Conservation (phyloP, 2,888 invertebrate genomes). For the Halictus ligatus region DNA sequence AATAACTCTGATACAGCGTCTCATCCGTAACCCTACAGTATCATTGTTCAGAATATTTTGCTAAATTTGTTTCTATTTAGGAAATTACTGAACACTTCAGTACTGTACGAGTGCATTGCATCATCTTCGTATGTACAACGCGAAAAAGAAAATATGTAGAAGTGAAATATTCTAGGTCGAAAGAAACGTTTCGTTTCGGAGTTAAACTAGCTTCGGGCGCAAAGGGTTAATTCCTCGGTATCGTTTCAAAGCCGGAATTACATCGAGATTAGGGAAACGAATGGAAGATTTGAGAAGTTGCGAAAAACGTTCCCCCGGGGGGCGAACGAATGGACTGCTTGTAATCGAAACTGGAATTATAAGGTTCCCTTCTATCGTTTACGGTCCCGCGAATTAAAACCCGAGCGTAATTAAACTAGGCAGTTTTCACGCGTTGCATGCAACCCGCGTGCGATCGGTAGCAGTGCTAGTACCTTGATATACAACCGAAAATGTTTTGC, state of each 20-base stretch:
- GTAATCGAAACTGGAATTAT: constrained; percentile 12
- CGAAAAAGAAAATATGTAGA: no score
- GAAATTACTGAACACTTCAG: no score
- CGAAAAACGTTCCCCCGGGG: neutral
- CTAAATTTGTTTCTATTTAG: no score
- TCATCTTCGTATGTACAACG: no score
- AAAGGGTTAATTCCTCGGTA: neutral
- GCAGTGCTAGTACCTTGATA: neutral
- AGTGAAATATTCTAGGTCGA: no score
- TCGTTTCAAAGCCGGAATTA: constrained; percentile 3
- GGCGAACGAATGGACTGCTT: neutral
- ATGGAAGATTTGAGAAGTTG: constrained; percentile 10
- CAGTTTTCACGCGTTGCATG: neutral
- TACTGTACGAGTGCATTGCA: no score
- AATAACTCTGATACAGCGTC: no score
- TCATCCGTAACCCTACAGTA: no score
- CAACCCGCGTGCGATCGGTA: no score
- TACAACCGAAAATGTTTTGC: neutral
- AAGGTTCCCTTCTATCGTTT: neutral
- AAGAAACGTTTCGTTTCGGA: no score
- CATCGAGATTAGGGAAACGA: neutral
- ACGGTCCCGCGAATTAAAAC: neutral
- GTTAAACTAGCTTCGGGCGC: no score
- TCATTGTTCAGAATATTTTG: no score
- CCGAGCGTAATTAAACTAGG: neutral